A percentile compares a stretch with the other conserved stretches of the same genome.
Evolutionary conservation across 2,888 invertebrate species (phyloP).

Genomic region (Meta bourneti): DNA sequence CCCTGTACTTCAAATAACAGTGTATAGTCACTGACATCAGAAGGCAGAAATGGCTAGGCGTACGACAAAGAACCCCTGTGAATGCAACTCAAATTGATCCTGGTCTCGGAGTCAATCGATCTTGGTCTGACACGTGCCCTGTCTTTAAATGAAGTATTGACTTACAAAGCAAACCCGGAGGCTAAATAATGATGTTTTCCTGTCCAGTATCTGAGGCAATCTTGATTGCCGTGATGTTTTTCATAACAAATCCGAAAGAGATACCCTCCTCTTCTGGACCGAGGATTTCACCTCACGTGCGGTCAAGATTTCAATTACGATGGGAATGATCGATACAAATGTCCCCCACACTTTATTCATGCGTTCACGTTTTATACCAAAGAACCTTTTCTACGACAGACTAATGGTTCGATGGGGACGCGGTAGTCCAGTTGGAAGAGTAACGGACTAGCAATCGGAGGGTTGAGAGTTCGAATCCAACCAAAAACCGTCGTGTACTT

Average conservation of each 20-base stretch:
- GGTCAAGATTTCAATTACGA: conserved; percentile 1
- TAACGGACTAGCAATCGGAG: too few species aligned
- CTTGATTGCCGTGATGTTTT: neutral
- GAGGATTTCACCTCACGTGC: neutral
- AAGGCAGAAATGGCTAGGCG: too few species aligned
- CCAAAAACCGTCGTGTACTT: too few species aligned
- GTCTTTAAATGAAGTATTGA: conserved; percentile 1
- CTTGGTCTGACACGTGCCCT: neutral
- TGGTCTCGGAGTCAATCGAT: neutral
- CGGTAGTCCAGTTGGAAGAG: too few species aligned
- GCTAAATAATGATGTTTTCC: neutral
- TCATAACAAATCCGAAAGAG: neutral
- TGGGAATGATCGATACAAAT: neutral
- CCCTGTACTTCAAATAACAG: too few species aligned
- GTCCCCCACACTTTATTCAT: neutral
- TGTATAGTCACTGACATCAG: too few species aligned
- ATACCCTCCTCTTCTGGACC: neutral
- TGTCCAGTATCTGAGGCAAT: neutral
- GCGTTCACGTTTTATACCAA: too few species aligned
- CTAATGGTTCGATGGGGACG: too few species aligned
- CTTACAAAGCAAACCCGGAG: neutral
- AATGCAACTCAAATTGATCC: neutral
- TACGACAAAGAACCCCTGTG: too few species aligned
- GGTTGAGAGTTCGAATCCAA: too few species aligned
- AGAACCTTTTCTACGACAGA: too few species aligned